Evolutionary conservation across 2,888 invertebrate genomes (phyloP), one percentile per base, ranked within the genome.

Genomic region (Perdita meconis): DNA sequence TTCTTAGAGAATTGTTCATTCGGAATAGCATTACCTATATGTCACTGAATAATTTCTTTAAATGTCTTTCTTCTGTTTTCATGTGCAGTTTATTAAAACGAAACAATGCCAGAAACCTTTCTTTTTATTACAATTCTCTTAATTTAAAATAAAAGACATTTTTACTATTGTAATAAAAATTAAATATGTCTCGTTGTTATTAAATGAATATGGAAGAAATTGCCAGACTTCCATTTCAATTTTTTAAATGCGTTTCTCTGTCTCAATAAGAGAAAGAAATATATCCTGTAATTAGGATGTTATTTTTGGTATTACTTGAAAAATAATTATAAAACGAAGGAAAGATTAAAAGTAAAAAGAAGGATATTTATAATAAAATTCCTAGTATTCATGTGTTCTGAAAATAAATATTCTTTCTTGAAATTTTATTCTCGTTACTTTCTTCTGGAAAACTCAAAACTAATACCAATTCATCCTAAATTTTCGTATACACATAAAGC

Each of bases 51-150:
- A 1, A n/a, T 19, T 16, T 13, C n/a, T n/a, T 50, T 30, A 26
- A 50, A 53, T 16, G 51, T 40, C 34, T 63, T 34, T 12, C 10
- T 30, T 1, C 12, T 8, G 47, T 34, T 50, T 0, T 12, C 51
- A 53, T 55, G 3, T 12, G 8, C 22, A 61, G 38, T 53, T 72
- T n/a, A n/a, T 38, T 10, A 36, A 53, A 55, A 36, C 19, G 36
- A 26, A 61, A 67, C 26, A 61, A 69, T 55, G 44, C 24, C 69
- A 44, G 42, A 64, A 53, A 55, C 16, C 8, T 50, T 19, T 50
- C 1, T 36, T 66, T 44, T 12, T 22, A 4, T 12, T 12, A 3
- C 1, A 30, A 10, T 12, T 30, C 1, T 4, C 24, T 34, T 13
- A 30, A 22, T n/a, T n/a, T n/a, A 47, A 12, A 36, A 5, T 24